Conservation (phyloP, 2,113 vertebrate genomes). For the Dendropsophus ebraccatus region DNA sequence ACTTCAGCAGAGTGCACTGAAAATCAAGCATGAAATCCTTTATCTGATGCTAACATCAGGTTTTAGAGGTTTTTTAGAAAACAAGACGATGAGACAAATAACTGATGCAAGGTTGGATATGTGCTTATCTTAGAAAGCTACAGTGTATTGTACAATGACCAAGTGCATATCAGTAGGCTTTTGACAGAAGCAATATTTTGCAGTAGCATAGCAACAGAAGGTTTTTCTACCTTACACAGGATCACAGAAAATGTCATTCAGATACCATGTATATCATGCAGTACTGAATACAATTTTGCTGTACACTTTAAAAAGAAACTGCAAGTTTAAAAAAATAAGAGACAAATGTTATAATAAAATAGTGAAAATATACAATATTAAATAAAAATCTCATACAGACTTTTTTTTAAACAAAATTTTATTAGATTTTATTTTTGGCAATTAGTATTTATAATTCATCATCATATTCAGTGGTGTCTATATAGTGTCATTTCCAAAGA, state of each 20-base stretch:
- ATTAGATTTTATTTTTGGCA: too few species aligned
- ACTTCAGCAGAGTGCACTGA: neutral
- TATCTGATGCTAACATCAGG: conserved; percentile 14
- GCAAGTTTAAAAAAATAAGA: neutral
- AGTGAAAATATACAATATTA: too few species aligned
- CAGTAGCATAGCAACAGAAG: conserved; percentile 38
- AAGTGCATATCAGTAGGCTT: conserved; percentile 18
- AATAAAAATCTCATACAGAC: neutral
- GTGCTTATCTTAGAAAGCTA: neutral
- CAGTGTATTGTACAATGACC: conserved; percentile 19
- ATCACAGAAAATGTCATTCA: conserved; percentile 45
- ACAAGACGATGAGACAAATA: conserved; percentile 27
- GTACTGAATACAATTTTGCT: conserved; percentile 12
- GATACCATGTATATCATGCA: conserved; percentile 14
- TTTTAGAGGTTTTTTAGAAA: conserved; percentile 8
- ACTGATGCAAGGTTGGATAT: conserved; percentile 23
- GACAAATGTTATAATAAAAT: neutral
- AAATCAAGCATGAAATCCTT: neutral
- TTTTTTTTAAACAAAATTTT: too few species aligned
- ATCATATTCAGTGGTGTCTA: too few species aligned
- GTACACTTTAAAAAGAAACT: neutral
- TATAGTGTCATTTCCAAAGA: too few species aligned
- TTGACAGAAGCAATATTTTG: conserved; percentile 26
- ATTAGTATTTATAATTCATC: too few species aligned
- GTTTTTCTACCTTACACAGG: conserved; percentile 26